Base-by-base conservation (phyloP, 2,797 vertebrate species). In the Orestias chungarensis region DNA sequence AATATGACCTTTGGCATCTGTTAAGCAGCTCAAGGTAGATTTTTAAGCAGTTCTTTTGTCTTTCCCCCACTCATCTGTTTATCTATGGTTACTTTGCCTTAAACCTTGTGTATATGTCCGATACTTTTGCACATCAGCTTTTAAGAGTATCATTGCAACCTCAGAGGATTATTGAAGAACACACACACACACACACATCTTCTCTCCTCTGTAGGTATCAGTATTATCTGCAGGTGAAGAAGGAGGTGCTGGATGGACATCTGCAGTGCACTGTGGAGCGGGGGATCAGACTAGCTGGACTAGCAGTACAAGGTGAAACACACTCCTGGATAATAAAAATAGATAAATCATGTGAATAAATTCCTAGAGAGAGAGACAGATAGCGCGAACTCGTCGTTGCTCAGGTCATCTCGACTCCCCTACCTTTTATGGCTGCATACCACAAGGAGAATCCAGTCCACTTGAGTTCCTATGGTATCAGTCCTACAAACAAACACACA, bases 151-250 rank as follows among this genome's bases (percentile, higher is more conserved):
- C 8, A 2, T 64, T 52, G 35, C 25, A 42, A 12, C 59, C 18
- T 6, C 9, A 2, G 1, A 29, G 57, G 27, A n/a, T 27, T n/a
- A 25, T 17, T 23, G 9, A 59, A 35, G 55, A 23, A n/a, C n/a
- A n/a, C n/a, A n/a, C n/a, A n/a, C n/a, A n/a, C n/a, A n/a, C n/a
- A n/a, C n/a, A n/a, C n/a, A n/a, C n/a, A n/a, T 61, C 23, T n/a
- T 61, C 23, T 29, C 52, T 57, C 71, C 31, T 72, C 35, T 71
- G n/a, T 75, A 99, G 97, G 83, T 98, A 97, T 84, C 97, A 99
- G 94, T 99, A 98, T 94, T 99, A 99, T 93, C 95, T 99, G 64
- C 97, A 99, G 93, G 95, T 98, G 82, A 98, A 97, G 89, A 99
- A 99, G 87, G 96, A 96, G 42, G 95, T 99, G 79, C 92, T 98